phyloP scores from a whole-genome alignment of 2,113 vertebrate genomes.

The Microtus oregoni region DNA sequence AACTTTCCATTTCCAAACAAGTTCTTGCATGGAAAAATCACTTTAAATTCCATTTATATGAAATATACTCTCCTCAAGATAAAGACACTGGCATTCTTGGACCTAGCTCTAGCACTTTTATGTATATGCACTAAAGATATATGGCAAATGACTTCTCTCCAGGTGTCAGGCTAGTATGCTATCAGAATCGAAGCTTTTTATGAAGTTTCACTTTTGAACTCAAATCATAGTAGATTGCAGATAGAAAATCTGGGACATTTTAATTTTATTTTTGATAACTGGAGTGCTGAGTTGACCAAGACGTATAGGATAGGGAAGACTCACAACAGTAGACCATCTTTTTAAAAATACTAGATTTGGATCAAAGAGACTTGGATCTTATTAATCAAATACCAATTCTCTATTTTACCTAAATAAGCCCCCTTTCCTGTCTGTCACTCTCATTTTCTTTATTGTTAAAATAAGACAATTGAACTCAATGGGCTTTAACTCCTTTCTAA shows the following conservation, averaged over 20 bases:
- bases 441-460: conserved; percentile 49
- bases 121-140: neutral
- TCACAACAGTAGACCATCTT: conserved; percentile 1
- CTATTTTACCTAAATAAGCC: neutral
- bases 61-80: neutral
- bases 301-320: neutral
- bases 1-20: neutral
- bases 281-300: neutral
- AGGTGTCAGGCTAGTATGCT: neutral
- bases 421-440: neutral
- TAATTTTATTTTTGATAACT: neutral
- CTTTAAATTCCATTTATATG: neutral
- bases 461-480: neutral
- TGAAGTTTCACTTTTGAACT: neutral
- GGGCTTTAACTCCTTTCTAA: neutral
- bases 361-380: neutral
- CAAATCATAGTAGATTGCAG: neutral
- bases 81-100: neutral
- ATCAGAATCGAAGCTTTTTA: neutral
- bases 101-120: neutral
- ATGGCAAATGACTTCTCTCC: neutral
- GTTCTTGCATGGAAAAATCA: neutral
- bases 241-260: neutral
- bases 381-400: neutral
- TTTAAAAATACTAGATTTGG: neutral